Conservation (phyloP, 2,888 invertebrate species). For the Scaptomyza tumidula region DNA sequence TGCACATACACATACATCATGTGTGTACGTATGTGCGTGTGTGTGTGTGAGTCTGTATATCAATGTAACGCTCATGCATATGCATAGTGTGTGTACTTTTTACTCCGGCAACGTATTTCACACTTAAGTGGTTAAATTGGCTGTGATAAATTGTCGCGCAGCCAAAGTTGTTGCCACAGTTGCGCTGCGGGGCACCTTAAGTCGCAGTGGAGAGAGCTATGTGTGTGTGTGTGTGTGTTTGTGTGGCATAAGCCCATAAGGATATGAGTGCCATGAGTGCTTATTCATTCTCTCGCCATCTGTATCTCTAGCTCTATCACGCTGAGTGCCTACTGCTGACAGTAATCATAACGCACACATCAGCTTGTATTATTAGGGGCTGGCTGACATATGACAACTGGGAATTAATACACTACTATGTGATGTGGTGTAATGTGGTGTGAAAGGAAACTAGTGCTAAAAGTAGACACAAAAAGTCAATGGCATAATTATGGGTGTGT, state of each 20-base stretch:
- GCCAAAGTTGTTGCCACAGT: constrained; percentile 66
- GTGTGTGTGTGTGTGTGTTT: neutral
- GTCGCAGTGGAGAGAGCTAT: constrained; percentile 39
- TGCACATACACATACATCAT: constrained; percentile 7
- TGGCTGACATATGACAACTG: constrained; percentile 76
- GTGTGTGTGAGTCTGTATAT: constrained; percentile 3
- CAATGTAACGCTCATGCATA: constrained; percentile 33
- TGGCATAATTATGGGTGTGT: constrained; percentile 41
- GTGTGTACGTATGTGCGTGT: neutral
- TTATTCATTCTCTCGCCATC: constrained; percentile 55
- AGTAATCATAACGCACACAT: constrained; percentile 77
- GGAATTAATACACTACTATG: constrained; percentile 59
- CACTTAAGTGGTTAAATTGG: constrained; percentile 81
- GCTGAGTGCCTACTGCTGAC: constrained; percentile 64
- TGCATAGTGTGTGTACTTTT: constrained; percentile 40
- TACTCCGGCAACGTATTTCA: constrained; percentile 66
- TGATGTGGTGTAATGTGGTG: neutral
- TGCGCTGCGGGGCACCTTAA: constrained; percentile 68
- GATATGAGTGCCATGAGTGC: constrained; percentile 51
- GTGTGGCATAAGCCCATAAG: constrained; percentile 54
- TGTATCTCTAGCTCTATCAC: constrained; percentile 2
- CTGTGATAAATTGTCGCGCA: constrained; percentile 79
- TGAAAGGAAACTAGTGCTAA: constrained; percentile 8
- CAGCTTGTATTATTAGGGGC: constrained; percentile 69
- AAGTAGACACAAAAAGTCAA: constrained; percentile 57